phyloP scores from a whole-genome alignment of 2,113 vertebrate genomes.

The Sylvilagus bachmani region DNA sequence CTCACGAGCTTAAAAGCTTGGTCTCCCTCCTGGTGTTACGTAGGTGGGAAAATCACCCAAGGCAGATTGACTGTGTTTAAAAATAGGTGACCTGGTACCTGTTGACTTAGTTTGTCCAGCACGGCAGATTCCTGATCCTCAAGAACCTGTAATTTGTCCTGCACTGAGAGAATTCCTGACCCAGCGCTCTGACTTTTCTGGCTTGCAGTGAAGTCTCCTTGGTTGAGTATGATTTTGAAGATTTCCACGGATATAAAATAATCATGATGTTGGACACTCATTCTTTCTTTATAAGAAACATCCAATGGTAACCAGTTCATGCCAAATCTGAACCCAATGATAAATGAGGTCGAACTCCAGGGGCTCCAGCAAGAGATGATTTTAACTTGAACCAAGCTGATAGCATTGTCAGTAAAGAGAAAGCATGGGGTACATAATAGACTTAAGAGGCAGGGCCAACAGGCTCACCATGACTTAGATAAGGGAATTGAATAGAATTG shows the following conservation, averaged over 20 bases:
- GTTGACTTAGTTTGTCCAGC: neutral
- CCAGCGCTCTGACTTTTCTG: neutral
- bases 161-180: neutral
- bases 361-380: neutral
- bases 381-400: neutral
- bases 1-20: slow-evolving; percentile 10
- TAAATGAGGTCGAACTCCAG: neutral
- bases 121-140: slow-evolving; percentile 50
- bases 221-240: neutral
- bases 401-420: neutral
- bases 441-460: neutral
- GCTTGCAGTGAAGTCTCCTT: neutral
- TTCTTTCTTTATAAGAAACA: neutral
- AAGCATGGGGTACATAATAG: no score
- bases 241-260: neutral
- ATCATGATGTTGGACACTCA: neutral
- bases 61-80: slow-evolving; percentile 34
- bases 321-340: neutral
- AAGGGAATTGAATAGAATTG: neutral
- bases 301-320: neutral
- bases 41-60: slow-evolving; percentile 21
- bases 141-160: slow-evolving; percentile 68
- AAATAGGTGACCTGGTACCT: slow-evolving; percentile 35
- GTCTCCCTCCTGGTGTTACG: slow-evolving; percentile 56
- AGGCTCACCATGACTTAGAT: neutral